Evolutionary conservation across 2,888 invertebrate species (phyloP).

Genomic region (Calameuta filiformis): DNA sequence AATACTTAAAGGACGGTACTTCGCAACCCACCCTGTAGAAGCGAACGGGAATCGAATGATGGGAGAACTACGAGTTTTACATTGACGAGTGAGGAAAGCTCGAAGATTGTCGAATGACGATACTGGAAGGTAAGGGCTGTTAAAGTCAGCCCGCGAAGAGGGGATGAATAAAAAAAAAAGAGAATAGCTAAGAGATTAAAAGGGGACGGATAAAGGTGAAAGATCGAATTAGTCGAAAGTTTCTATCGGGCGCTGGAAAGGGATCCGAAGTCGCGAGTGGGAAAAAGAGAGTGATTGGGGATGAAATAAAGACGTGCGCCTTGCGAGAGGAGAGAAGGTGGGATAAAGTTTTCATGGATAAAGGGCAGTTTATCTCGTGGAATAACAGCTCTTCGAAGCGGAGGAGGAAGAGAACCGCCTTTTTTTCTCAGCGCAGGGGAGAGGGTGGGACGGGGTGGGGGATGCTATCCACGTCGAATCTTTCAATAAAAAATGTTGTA

Average conservation of each 20-base stretch:
- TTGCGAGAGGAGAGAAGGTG: constrained; percentile 26
- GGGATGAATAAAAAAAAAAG: neutral
- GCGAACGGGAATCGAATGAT: neutral
- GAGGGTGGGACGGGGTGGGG: too few relatives aligned
- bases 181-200: neutral
- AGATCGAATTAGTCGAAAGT: neutral
- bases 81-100: neutral
- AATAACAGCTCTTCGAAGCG: constrained; percentile 36
- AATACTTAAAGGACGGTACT: neutral
- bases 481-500: constrained; percentile 67
- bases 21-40: neutral
- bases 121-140: neutral
- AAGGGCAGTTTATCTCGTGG: constrained; percentile 57
- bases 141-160: neutral
- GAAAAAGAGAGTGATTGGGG: constrained; percentile 11
- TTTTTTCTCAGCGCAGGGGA: constrained; percentile 27
- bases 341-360: constrained; percentile 40
- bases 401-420: constrained; percentile 18
- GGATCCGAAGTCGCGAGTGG: neutral
- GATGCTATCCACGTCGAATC: constrained; percentile 62
- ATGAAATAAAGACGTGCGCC: constrained; percentile 34
- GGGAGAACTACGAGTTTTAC: neutral
- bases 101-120: neutral
- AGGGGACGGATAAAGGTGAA: neutral
- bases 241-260: neutral